Base-by-base conservation (phyloP, 2,797 vertebrate genomes). In the Pantherophis alleghaniensis region DNA sequence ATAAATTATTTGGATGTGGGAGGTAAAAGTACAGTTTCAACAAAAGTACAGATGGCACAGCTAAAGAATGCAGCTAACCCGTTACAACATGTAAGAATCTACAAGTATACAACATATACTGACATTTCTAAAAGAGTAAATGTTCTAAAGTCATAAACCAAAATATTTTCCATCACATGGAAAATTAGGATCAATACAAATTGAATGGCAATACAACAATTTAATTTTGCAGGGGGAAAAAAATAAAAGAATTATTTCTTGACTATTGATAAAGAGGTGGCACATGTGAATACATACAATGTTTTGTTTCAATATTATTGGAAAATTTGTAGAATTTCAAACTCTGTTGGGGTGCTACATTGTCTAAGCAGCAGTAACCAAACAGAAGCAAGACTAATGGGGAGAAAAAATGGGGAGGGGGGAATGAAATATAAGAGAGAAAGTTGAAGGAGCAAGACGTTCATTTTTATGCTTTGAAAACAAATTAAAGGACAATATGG, bases 401-500 rank as follows among this genome's bases (percentile, higher is more conserved):
- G 53, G 5, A 20, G 53, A 47, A 66, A 63, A 60, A 16, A 60
- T 26, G 12, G n/a, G 16, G 32, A 6, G 5, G 5, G 14, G n/a
- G 6, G 6, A 32, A 61, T 42, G 24, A 37, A 83, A 83, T 11
- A n/a, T 2, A 24, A 9, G 16, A 42, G 32, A 55, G 86, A 74
- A 91, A 55, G 56, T 10, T 93, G 55, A 91, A 91, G 63, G 86
- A 91, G 60, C 18, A 42, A 87, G 32, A 55, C 16, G 26, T 37
- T 79, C 37, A 42, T 79, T 47, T 26, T 47, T 93, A 51, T 91
- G 55, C 53, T 56, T 69, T 69, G 55, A 91, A 90, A 87, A 90
- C 92, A 93, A 91, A 93, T 93, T 93, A 88, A 74, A 22, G 55
- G 61, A 90, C 83, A 91, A 91, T 91, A 93, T 91, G 92, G 89